phyloP scores from a whole-genome alignment of 2,888 invertebrate species.

The Aleiodes alternator region DNA sequence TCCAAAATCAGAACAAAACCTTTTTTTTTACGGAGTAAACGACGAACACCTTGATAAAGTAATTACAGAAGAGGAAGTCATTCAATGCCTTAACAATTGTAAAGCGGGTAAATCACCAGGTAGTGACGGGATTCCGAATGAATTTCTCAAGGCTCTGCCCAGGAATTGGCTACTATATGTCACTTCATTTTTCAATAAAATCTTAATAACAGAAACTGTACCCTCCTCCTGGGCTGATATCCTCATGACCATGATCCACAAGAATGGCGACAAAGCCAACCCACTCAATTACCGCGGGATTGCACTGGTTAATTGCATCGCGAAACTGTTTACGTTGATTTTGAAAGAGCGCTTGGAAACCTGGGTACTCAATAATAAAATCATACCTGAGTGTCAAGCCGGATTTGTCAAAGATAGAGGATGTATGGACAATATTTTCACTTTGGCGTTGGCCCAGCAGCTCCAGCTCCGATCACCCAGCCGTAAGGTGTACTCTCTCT shows the following conservation, averaged over 20 bases:
- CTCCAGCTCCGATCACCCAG: slow-evolving; percentile 17
- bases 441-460: slow-evolving; percentile 25
- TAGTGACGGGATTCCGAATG: slow-evolving; percentile 24
- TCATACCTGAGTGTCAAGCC: slow-evolving; percentile 24
- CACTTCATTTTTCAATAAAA: slow-evolving; percentile 33
- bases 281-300: slow-evolving; percentile 53
- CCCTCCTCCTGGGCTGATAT: slow-evolving; percentile 18
- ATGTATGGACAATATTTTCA: slow-evolving; percentile 43
- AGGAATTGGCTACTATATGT: slow-evolving; percentile 34
- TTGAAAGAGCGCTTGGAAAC: slow-evolving; percentile 44
- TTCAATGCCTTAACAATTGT: not conserved
- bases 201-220: slow-evolving; percentile 10
- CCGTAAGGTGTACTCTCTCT: slow-evolving; percentile 35
- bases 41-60: slow-evolving; percentile 13
- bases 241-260: slow-evolving; percentile 35
- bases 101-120: slow-evolving; percentile 20
- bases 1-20: not conserved
- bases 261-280: slow-evolving; percentile 20
- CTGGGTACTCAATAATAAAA: slow-evolving; percentile 42
- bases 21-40: not conserved
- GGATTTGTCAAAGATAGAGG: slow-evolving; percentile 45
- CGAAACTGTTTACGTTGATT: slow-evolving; percentile 55
- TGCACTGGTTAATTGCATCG: slow-evolving; percentile 50
- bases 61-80: slow-evolving; percentile 9
- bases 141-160: slow-evolving; percentile 37